Conservation (phyloP, 2,888 invertebrate species). For the Xanthorhoe designata region DNA sequence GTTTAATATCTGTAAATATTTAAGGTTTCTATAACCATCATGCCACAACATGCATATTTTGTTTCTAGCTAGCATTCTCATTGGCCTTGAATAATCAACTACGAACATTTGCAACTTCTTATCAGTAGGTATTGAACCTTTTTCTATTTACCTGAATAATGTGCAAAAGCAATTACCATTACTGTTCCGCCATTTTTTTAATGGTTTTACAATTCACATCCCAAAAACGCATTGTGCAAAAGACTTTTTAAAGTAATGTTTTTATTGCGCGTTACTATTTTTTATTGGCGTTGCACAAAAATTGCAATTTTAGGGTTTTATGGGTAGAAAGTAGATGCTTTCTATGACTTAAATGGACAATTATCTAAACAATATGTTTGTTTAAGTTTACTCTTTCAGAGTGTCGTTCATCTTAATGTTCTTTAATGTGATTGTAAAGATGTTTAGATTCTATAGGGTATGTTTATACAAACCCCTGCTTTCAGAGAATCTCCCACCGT, state of each 20-base stretch:
- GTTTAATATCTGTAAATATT: too few species aligned
- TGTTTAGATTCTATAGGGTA: neutral
- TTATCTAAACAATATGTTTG: neutral
- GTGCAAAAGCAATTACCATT: constrained; percentile 38
- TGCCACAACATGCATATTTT: too few species aligned
- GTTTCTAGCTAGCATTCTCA: too few species aligned
- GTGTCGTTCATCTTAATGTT: neutral
- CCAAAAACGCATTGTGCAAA: constrained; percentile 54
- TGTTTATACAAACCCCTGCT: neutral
- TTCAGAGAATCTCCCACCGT: too few species aligned
- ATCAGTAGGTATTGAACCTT: neutral
- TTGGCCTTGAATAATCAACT: too few species aligned
- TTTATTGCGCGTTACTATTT: constrained; percentile 45
- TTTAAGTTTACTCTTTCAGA: neutral
- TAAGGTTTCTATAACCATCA: too few species aligned
- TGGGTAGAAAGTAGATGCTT: constrained; percentile 63
- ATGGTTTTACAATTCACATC: constrained; percentile 51
- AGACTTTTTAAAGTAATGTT: constrained; percentile 47
- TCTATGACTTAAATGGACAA: constrained; percentile 33
- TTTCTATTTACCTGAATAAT: constrained; percentile 18
- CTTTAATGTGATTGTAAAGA: neutral
- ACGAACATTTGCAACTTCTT: neutral
- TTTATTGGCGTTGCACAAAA: constrained; percentile 58
- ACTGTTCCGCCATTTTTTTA: constrained; percentile 45
- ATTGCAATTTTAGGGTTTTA: constrained; percentile 61